Evolutionary conservation across 2,888 invertebrate species (phyloP).

Genomic region (Clepsis dumicolana): DNA sequence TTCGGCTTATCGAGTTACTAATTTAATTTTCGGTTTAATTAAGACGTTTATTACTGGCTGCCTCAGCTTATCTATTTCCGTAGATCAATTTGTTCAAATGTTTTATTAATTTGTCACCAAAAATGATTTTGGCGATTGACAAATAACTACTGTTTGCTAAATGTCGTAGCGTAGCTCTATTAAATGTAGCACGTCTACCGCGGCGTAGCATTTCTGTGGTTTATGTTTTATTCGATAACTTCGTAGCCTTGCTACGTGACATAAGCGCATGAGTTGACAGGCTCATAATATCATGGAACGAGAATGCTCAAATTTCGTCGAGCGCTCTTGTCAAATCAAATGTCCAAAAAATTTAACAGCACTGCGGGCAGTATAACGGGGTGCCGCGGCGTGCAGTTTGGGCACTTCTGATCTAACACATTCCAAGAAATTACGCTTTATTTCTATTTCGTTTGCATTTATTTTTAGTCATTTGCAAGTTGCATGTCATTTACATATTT

Average conservation of each 20-base stretch:
- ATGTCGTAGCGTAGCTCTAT: not conserved
- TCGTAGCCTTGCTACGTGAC: not conserved
- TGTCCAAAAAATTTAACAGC: no score
- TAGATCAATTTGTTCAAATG: not conserved
- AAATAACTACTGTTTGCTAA: not conserved
- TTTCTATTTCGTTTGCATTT: no score
- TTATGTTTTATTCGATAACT: not conserved
- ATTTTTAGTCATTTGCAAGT: not conserved
- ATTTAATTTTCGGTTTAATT: slow-evolving; percentile 13
- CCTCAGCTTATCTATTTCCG: not conserved
- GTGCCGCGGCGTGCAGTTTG: not conserved
- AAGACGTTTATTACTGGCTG: slow-evolving; percentile 5
- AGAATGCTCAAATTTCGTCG: no score
- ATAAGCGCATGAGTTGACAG: not conserved
- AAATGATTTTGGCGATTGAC: not conserved
- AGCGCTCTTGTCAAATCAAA: no score
- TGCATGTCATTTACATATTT: not conserved
- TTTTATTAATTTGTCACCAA: not conserved
- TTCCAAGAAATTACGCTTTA: no score
- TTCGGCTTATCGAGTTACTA: slow-evolving; percentile 9
- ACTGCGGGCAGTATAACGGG: no score
- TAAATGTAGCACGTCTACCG: slow-evolving; percentile 1
- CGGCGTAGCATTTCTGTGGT: not conserved
- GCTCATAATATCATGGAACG: no score
- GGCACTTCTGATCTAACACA: no score